phyloP scores from a whole-genome alignment of 2,797 vertebrate genomes.

The Leptodactylus fallax region DNA sequence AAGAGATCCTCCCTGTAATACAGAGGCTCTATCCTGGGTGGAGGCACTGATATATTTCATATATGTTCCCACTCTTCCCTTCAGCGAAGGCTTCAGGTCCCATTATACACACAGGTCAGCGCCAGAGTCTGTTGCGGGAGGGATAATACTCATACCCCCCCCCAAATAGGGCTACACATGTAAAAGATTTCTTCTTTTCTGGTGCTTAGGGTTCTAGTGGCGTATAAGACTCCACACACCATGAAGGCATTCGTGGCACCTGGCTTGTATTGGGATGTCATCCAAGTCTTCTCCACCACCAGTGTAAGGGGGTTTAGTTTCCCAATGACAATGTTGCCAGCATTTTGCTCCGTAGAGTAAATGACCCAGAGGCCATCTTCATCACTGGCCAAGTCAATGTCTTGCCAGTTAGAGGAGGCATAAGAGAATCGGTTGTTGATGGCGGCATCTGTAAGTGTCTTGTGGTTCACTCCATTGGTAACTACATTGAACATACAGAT shows the following conservation, averaged over 20 bases:
- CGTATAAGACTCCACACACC: conserved; percentile 69
- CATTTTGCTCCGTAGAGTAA: conserved; percentile 74
- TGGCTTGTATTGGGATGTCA: conserved; percentile 66
- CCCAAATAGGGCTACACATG: too few relatives aligned
- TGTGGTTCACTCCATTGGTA: conserved; percentile 54
- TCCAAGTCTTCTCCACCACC: conserved; percentile 67
- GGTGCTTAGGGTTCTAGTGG: conserved; percentile 63
- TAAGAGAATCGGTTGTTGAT: conserved; percentile 76
- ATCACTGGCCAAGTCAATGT: conserved; percentile 79
- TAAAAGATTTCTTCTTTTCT: conserved; percentile 70
- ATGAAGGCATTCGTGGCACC: conserved; percentile 66
- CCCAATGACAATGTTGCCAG: conserved; percentile 75
- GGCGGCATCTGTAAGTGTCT: conserved; percentile 64
- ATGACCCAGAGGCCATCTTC: conserved; percentile 80
- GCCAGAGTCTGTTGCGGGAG: too few relatives aligned
- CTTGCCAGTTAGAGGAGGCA: conserved; percentile 71
- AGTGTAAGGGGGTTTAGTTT: conserved; percentile 64
- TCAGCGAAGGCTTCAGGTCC: too few relatives aligned
- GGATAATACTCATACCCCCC: too few relatives aligned
- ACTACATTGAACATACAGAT: conserved; percentile 68
- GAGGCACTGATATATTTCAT: too few relatives aligned
- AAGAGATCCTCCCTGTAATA: too few relatives aligned
- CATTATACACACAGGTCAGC: too few relatives aligned
- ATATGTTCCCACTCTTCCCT: too few relatives aligned
- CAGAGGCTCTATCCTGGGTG: too few relatives aligned